Evolutionary conservation across 2,113 vertebrate species (phyloP).

Genomic region (Pantherophis guttatus): DNA sequence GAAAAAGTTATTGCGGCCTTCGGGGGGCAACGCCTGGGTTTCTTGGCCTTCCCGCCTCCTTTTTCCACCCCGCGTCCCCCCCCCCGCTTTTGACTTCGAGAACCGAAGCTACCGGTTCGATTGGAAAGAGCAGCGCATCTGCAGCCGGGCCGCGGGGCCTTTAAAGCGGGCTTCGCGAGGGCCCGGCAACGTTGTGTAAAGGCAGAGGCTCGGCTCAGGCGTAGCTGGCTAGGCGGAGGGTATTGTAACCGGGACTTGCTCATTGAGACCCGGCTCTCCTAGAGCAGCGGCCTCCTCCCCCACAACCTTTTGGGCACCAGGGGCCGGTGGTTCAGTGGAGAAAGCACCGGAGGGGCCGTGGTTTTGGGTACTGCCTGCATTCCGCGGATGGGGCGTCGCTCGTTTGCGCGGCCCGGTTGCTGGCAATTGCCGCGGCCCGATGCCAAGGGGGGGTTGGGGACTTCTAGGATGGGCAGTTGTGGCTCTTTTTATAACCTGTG

Average conservation of each 20-base stretch:
- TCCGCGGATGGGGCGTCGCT: too few species aligned
- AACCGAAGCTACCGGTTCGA: background rate
- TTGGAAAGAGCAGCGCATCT: background rate
- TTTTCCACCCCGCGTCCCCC: fast-evolving
- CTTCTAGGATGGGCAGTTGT: too few species aligned
- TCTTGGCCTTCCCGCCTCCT: background rate
- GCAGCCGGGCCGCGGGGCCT: background rate
- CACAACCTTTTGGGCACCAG: too few species aligned
- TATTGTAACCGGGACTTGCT: too few species aligned
- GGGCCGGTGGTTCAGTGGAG: too few species aligned
- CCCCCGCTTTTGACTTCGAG: background rate
- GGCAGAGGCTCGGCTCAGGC: background rate
- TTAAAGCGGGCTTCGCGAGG: background rate
- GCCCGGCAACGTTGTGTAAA: background rate
- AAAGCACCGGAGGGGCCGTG: too few species aligned
- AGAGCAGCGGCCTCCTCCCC: background rate
- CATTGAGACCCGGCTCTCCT: too few species aligned
- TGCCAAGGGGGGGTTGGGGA: too few species aligned
- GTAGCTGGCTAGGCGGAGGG: background rate
- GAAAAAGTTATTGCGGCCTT: slow-evolving; percentile 23
- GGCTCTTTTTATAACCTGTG: too few species aligned
- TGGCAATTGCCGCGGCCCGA: too few species aligned
- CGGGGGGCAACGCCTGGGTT: slow-evolving; percentile 11
- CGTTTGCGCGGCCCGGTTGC: too few species aligned
- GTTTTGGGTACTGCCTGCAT: too few species aligned